Base-by-base conservation (phyloP, 2,888 invertebrate genomes). In the Holacanthella duospinosa region DNA sequence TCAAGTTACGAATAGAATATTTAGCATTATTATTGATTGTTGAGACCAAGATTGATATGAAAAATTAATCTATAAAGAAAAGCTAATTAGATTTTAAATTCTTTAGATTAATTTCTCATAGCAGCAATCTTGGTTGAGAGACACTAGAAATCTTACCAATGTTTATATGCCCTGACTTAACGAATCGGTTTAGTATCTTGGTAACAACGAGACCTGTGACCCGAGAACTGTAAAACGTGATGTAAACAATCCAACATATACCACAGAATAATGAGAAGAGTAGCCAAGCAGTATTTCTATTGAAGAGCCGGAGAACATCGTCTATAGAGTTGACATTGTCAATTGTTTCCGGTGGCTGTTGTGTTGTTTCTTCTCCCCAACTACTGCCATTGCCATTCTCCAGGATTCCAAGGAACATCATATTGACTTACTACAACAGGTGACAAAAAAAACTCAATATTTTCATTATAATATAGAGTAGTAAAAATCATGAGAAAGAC, bases 171-270 rank as follows among this genome's bases (percentile, higher is more conserved):
- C 92, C 92, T 76, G 85, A 85, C 73, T 88, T 86, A 75, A 89
- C 85, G 78, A 95, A 87, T 75, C 86, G 85, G 79, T 94, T 95
- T 61, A 90, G 83, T 62, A 93, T 82, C 77, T 89, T 86, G 9
- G 95, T 95, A 61, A 94, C 82, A 74, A 95, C 83, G 75, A 90
- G 88, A 29, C 94, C 96, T 71, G 93, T 83, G 2, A 96, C 85
- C 67, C 95, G 84, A 61, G 93, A 93, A 78, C 94, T 94, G 80
- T 95, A 96, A 79, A 92, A 94, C 0, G 90, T 88, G 74, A 93
- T 88, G 79, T 95, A 96, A 71, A 93, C 87, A 60, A 93, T 85
- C 95, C 95, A 96, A 44, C 86, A 82, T 75, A 91, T 87, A 26
- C 89, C 89, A 66, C 88, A 86, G 72, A 88, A 82, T 59, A 93